Conservation (phyloP, 2,113 vertebrate genomes). For the Otocyon megalotis region DNA sequence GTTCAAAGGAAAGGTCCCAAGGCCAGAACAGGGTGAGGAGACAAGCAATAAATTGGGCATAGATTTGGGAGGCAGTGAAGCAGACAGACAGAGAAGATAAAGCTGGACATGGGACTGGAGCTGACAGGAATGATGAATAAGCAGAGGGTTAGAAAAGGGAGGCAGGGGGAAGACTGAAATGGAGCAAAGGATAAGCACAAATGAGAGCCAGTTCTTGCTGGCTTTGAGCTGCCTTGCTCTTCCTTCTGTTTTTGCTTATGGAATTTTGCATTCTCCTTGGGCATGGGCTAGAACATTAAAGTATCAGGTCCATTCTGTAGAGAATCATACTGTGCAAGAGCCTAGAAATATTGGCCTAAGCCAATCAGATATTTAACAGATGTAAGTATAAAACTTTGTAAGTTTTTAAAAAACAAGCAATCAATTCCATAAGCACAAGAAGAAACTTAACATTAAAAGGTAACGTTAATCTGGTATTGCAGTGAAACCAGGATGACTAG, state of each 20-base stretch:
- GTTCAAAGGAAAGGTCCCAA: conserved; percentile 71
- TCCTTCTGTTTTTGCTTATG: conserved; percentile 40
- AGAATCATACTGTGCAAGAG: conserved; percentile 13
- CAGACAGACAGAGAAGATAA: conserved; percentile 72
- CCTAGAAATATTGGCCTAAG: conserved; percentile 29
- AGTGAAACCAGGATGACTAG: background rate
- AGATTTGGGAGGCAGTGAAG: conserved; percentile 67
- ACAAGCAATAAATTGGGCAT: conserved; percentile 71
- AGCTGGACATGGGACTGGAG: conserved; percentile 61
- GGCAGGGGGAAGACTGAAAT: conserved; percentile 13
- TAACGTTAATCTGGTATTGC: background rate
- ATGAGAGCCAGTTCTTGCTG: conserved; percentile 41
- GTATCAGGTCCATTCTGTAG: background rate
- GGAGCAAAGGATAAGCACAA: conserved; percentile 14
- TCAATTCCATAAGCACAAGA: conserved; percentile 11
- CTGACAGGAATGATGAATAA: conserved; percentile 74
- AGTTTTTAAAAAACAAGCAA: conserved; percentile 22
- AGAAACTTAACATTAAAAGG: conserved; percentile 50
- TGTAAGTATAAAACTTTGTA: conserved; percentile 24
- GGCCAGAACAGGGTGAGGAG: conserved; percentile 54
- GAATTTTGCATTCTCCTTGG: background rate
- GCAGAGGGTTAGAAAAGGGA: conserved; percentile 57
- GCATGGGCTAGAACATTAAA: background rate
- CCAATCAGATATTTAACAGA: conserved; percentile 31
- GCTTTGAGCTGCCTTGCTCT: background rate